phyloP scores from a whole-genome alignment of 2,888 invertebrate species.

The Drosophila ezoana region DNA sequence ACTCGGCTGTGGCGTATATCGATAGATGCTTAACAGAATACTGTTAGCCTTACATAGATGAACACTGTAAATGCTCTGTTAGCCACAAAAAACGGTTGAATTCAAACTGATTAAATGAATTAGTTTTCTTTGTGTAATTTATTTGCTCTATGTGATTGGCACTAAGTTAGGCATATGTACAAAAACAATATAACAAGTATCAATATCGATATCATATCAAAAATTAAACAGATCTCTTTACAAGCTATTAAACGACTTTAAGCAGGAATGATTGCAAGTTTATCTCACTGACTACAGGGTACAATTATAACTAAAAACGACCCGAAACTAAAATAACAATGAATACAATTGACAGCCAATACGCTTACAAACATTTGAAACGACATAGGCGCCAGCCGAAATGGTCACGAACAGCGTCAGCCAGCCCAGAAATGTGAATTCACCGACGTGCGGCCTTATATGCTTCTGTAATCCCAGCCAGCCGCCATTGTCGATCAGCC shows the following conservation, averaged over 20 bases:
- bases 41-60: slow-evolving; percentile 1
- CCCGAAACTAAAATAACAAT: slow-evolving; percentile 78
- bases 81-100: background rate
- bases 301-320: slow-evolving; percentile 27
- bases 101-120: slow-evolving; percentile 2
- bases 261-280: slow-evolving; percentile 72
- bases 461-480: slow-evolving; percentile 87
- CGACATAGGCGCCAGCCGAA: slow-evolving; percentile 82
- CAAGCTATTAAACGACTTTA: slow-evolving; percentile 53
- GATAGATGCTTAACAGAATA: slow-evolving; percentile 1
- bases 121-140: slow-evolving; percentile 34
- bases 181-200: slow-evolving; percentile 69
- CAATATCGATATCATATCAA: slow-evolving; percentile 49
- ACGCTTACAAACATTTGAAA: slow-evolving; percentile 81
- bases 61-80: background rate
- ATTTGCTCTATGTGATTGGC: slow-evolving; percentile 59
- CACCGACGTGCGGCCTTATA: slow-evolving; percentile 79
- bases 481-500: slow-evolving; percentile 94
- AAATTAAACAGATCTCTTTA: slow-evolving; percentile 58
- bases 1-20: background rate
- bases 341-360: slow-evolving; percentile 84
- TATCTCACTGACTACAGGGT: slow-evolving; percentile 60
- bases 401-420: slow-evolving; percentile 83
- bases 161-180: slow-evolving; percentile 65
- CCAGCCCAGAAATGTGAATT: slow-evolving; percentile 83